Base-by-base conservation (phyloP, 64 coral and sea anemone species). In the Montipora cactus region DNA sequence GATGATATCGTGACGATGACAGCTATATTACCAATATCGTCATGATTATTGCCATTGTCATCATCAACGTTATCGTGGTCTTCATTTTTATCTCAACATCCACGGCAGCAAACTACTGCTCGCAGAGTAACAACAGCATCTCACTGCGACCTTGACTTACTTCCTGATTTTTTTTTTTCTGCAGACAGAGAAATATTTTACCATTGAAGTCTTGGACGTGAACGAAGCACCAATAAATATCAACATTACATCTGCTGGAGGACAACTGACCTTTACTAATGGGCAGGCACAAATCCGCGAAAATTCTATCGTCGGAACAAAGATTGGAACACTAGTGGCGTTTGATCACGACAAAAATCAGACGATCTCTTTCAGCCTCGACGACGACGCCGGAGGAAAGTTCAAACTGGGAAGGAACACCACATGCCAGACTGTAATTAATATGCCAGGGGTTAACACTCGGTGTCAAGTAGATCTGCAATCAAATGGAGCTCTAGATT, bases 171-270 rank as follows among this genome's bases (percentile, higher is more conserved):
- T 25, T 67, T 67, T 73, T 1, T 28, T 23, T 81, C 21, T 77
- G 44, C 70, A 96, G 95, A 88, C 94, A 52, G 81, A 96, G 90
- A 96, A 90, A 37, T 74, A 21, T 2, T 96, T 96, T 16, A 49
- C 79, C 21, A 94, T 96, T n/a, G 91, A 94, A 79, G 88, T 96
- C 0, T 48, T 96, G 69, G 75, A 96, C 51, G 88, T 90, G 13
- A 96, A 96, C 64, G 95, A 96, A 75, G 81, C 91, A 2, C 95
- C 95, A 14, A 86, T 96, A 75, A 90, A 74, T 53, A 91, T 94
- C 75, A 90, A 84, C 19, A 93, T 96, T 3, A 96, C 87, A 1
- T 88, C 95, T 49, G 67, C 28, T 2, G 76, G 81, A n/a, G 88
- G 91, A 9, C 91, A 94, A 52, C 14, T 88, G 15, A 23, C 55